Evolutionary conservation across 2,113 vertebrate genomes (phyloP).

Genomic region (Nasalis larvatus): DNA sequence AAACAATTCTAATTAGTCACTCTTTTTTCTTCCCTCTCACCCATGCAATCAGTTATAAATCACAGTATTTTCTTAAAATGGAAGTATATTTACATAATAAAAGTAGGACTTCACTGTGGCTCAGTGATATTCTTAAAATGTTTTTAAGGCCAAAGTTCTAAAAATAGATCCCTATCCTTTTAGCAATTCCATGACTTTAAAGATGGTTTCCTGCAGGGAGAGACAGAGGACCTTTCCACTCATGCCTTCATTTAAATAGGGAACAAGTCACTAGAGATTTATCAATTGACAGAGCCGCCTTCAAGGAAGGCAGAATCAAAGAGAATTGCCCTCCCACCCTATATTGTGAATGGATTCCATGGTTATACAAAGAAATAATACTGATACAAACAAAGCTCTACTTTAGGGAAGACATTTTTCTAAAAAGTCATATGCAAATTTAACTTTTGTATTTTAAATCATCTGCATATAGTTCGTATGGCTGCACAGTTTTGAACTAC

Average conservation of each 20-base stretch:
- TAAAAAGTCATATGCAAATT: constrained; percentile 1
- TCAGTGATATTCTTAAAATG: background rate
- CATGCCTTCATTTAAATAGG: background rate
- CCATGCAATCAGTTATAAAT: background rate
- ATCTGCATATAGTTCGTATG: background rate
- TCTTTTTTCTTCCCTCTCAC: background rate
- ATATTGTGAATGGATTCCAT: background rate
- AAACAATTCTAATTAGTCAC: background rate
- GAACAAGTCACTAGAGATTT: background rate
- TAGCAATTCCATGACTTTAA: background rate
- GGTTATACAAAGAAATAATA: background rate
- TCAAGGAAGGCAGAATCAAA: background rate
- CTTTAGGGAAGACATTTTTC: background rate
- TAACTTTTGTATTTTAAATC: constrained; percentile 9
- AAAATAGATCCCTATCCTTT: background rate
- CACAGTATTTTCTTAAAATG: background rate
- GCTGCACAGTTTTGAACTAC: background rate
- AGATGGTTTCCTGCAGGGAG: background rate
- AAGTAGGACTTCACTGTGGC: background rate
- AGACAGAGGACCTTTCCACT: background rate
- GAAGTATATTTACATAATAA: constrained; percentile 23
- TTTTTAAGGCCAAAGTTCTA: background rate
- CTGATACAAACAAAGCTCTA: background rate
- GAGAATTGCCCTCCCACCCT: background rate
- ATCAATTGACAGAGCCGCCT: background rate